Evolutionary conservation across 2,113 vertebrate species (phyloP), one percentile per base, ranked within the genome.

Genomic region (Seriola quinqueradiata): DNA sequence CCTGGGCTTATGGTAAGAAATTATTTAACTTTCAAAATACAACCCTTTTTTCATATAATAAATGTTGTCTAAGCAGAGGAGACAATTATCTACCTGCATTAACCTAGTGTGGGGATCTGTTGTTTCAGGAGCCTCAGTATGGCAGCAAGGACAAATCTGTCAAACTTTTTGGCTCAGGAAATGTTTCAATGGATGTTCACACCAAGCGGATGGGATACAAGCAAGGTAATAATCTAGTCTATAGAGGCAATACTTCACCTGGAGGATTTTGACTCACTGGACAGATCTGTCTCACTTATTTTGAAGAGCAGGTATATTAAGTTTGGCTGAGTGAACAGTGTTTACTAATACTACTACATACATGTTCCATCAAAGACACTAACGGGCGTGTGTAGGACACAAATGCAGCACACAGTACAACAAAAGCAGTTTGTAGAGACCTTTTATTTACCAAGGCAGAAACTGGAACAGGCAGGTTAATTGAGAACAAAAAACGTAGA

Each of bases 141-240:
- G 84, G 77, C 3, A 42, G 48, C 38, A 93, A 91, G 55, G 87
- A 93, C 19, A 94, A 92, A 83, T 61, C 78, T 6, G 38, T 94
- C 12, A 59, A n/a, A 6, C 36, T 87, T 3, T 93, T 94, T 76
- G 89, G 86, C 14, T 95, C 91, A 57, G 94, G 94, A 78, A 91
- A 46, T 0, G 69, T 94, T 64, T 87, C 90, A 3, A 44, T 95
- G 84, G 82, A 94, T 40, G 85, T 92, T 14, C 66, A 74, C 60
- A 89, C 86, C 4, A 81, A 87, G 28, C 79, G 21, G 57, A 89
- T 89, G 80, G 93, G 91, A 59, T 95, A 92, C 71, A 64, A 59
- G 67, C 95, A 90, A 94, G 94, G 92, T 93, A 90, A 82, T 4
- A 54, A n/a, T 74, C 12, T 70, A 2, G 2, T n/a, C 0, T 68